These are phyloP conservation scores for Otolemur garnettii DNA, from an alignment of 2,113 vertebrate genomes.

Conservation along the genomic window DNA sequence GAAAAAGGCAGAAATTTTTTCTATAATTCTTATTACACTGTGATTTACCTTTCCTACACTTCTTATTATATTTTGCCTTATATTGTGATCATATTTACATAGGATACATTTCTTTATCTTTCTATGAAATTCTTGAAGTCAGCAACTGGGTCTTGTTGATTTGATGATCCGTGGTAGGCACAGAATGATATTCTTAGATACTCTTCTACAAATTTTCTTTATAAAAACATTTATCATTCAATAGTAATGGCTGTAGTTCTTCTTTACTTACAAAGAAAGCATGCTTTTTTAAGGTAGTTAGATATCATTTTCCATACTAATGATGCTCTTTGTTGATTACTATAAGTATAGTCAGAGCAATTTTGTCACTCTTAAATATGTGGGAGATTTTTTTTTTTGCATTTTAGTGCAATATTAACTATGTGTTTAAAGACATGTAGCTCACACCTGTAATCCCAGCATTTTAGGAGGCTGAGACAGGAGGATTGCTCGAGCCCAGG, in stretches of 20 bases:
- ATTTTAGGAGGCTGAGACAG: too few species aligned
- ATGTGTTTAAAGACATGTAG: not conserved
- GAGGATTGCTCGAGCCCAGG: too few species aligned
- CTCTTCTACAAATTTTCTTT: not conserved
- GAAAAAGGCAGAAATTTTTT: not conserved
- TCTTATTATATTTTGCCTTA: not conserved
- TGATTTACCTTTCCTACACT: not conserved
- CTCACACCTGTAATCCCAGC: too few species aligned
- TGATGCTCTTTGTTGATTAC: not conserved
- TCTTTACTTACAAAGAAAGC: not conserved
- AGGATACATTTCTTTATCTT: not conserved
- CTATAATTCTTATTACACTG: not conserved
- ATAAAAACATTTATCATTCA: not conserved
- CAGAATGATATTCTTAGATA: not conserved
- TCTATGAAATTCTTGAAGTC: not conserved
- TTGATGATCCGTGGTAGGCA: not conserved
- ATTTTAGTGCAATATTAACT: not conserved
- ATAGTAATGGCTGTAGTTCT: not conserved
- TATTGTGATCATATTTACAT: not conserved
- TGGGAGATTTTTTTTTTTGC: not conserved
- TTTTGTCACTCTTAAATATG: not conserved
- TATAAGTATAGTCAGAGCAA: not conserved
- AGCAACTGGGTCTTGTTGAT: not conserved
- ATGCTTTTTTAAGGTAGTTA: not conserved
- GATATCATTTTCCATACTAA: not conserved